Evolutionary conservation across 2,797 vertebrate species (phyloP).

Genomic region (Leptoclinus maculatus): DNA sequence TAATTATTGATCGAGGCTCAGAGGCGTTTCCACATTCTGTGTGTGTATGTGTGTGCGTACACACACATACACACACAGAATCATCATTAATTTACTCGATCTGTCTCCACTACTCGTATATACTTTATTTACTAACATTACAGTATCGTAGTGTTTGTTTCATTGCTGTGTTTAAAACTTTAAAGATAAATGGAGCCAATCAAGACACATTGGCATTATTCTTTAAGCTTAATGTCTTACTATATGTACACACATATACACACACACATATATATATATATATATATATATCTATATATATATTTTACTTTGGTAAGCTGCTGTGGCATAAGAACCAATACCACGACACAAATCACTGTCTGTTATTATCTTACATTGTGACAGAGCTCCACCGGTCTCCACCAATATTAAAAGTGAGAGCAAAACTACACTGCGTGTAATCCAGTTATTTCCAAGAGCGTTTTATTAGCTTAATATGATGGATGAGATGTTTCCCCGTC

Average conservation of each 20-base stretch:
- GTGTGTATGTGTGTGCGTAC: not conserved
- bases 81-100: not conserved
- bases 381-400: not conserved
- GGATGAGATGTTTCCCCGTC: not conserved
- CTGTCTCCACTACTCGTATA: not conserved
- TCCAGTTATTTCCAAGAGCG: constrained; percentile 5
- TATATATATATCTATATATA: too few species aligned
- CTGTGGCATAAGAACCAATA: not conserved
- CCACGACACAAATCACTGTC: not conserved
- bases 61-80: not conserved
- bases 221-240: not conserved
- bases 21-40: not conserved
- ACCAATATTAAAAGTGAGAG: not conserved
- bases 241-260: too few species aligned
- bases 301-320: not conserved
- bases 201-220: not conserved
- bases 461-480: not conserved
- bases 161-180: not conserved
- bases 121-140: not conserved
- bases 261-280: too few species aligned
- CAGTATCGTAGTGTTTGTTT: not conserved
- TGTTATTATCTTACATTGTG: not conserved
- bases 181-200: not conserved
- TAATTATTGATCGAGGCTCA: not conserved
- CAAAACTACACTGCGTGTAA: not conserved